These are phyloP conservation scores for Ichneumon xanthorius DNA, from an alignment of 2,888 invertebrate genomes.

Conservation along the genomic window DNA sequence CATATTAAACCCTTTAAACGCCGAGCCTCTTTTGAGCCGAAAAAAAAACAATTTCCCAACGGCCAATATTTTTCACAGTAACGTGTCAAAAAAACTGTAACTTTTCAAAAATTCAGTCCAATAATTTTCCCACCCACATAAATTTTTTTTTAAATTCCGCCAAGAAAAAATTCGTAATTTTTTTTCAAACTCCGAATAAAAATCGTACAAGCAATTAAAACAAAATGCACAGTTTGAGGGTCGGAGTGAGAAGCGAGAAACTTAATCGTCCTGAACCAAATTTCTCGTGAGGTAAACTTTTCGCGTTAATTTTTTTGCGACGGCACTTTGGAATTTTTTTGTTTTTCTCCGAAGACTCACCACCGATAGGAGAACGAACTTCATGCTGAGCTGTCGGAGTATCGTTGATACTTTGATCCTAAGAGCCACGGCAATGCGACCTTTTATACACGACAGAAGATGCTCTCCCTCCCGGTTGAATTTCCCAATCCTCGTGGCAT, in stretches of 20 bases:
- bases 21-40: background rate
- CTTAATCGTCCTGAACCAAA: too few species aligned
- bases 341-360: constrained; percentile 75
- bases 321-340: background rate
- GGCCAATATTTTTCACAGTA: too few species aligned
- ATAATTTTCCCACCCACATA: too few species aligned
- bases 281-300: too few species aligned
- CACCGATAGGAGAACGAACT: constrained; percentile 80
- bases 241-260: too few species aligned
- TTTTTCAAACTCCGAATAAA: background rate
- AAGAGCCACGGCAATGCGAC: constrained; percentile 78
- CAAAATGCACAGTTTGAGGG: background rate
- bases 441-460: constrained; percentile 81
- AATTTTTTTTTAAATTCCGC: too few species aligned
- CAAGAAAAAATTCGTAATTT: too few species aligned
- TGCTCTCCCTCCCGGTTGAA: constrained; percentile 75
- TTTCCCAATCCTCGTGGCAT: constrained; percentile 82
- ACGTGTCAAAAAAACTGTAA: too few species aligned
- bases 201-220: background rate
- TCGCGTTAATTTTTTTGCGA: too few species aligned
- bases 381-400: constrained; percentile 81
- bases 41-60: background rate
- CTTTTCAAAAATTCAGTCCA: too few species aligned
- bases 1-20: background rate
- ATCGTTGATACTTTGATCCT: constrained; percentile 76